Evolutionary conservation across 2,797 vertebrate genomes (phyloP).

Genomic region (Propithecus perrieri): DNA sequence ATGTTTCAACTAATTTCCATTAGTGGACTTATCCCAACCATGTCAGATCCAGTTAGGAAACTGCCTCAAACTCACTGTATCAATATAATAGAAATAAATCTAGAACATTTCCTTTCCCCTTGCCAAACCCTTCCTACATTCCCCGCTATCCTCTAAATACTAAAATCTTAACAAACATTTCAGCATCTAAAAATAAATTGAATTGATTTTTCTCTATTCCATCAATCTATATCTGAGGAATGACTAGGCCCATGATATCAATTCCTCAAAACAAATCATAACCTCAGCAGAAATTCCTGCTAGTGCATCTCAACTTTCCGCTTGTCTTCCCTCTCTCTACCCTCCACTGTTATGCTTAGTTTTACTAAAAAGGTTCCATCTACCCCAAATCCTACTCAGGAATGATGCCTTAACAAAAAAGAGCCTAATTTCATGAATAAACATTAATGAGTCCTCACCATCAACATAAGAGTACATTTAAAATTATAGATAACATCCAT

Average conservation of each 20-base stretch:
- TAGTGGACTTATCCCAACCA: not conserved
- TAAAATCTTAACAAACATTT: constrained; percentile 22
- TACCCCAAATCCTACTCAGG: not conserved
- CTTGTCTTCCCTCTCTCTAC: not conserved
- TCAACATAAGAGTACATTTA: not conserved
- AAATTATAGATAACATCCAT: not conserved
- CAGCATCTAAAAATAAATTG: not conserved
- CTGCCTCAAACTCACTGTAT: not conserved
- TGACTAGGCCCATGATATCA: not conserved
- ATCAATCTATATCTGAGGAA: not conserved
- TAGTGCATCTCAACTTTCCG: not conserved
- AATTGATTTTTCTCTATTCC: not conserved
- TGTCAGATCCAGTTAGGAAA: constrained; percentile 2
- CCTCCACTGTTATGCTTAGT: not conserved
- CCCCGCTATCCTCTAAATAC: not conserved
- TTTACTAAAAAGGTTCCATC: not conserved
- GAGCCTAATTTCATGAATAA: not conserved
- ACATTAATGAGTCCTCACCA: not conserved
- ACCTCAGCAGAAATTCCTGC: not conserved
- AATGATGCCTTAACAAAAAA: not conserved
- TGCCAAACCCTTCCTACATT: not conserved
- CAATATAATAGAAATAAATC: not conserved
- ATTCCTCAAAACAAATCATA: not conserved
- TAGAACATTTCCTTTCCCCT: not conserved
- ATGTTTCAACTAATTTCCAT: not conserved